Conservation (phyloP, 2,797 vertebrate genomes). For the Atherinosoma microstoma region DNA sequence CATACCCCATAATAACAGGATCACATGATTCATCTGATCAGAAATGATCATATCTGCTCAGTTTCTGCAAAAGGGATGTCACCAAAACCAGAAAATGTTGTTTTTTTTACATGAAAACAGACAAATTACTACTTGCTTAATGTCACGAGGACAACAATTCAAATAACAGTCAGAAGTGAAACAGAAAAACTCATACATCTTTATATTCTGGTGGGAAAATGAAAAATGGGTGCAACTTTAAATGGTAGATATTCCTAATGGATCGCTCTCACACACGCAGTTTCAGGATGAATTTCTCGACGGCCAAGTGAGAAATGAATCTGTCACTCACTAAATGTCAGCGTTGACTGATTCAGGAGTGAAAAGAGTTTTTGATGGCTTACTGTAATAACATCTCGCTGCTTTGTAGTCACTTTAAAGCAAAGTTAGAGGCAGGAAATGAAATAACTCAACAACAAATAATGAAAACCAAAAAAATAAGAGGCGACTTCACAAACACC, state of each 20-base stretch:
- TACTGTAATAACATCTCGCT: constrained; percentile 3
- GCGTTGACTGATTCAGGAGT: constrained; percentile 14
- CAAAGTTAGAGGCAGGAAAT: constrained; percentile 16
- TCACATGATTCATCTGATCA: constrained; percentile 10
- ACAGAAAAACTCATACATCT: constrained; percentile 8
- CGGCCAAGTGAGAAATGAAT: constrained; percentile 19
- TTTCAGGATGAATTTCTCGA: constrained; percentile 5
- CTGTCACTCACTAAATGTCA: constrained; percentile 28
- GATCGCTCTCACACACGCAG: constrained; percentile 1
- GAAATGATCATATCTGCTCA: constrained; percentile 20
- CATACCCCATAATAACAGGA: constrained; percentile 8
- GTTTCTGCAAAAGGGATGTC: not conserved
- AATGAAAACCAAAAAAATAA: not conserved
- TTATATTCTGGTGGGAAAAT: constrained; percentile 11
- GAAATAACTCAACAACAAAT: constrained; percentile 11
- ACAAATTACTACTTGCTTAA: not conserved
- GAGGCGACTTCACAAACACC: not conserved
- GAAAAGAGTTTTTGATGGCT: constrained; percentile 12
- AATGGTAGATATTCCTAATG: constrained; percentile 12
- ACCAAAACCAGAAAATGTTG: not conserved
- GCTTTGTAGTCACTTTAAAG: constrained; percentile 2
- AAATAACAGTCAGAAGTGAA: constrained; percentile 31
- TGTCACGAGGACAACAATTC: not conserved
- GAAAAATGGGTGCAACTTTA: constrained; percentile 17
- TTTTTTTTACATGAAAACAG: not conserved